Evolutionary conservation across 2,797 vertebrate genomes (phyloP).

Genomic region (Rhadinocentrus ornatus): DNA sequence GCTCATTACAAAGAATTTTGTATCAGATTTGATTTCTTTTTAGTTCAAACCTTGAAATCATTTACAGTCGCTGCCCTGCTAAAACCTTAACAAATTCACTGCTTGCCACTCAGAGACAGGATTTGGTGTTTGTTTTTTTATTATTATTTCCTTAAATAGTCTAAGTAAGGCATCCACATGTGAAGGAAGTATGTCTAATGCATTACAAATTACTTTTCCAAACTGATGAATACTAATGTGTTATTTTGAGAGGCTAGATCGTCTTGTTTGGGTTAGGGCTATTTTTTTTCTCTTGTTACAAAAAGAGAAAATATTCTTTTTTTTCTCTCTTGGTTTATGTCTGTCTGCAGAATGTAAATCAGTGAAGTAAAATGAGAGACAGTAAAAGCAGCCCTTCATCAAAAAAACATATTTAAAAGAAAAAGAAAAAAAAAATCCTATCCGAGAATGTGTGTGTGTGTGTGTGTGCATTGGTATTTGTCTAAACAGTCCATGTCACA

Average conservation of each 20-base stretch:
- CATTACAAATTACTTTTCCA: constrained; percentile 49
- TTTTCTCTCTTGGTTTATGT: constrained; percentile 15
- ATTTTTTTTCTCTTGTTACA: constrained; percentile 38
- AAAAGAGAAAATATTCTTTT: constrained; percentile 51
- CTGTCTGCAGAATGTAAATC: constrained; percentile 50
- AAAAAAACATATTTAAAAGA: constrained; percentile 31
- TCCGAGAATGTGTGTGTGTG: not conserved
- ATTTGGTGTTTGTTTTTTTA: constrained; percentile 37
- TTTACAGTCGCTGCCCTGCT: constrained; percentile 35
- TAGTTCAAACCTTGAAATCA: constrained; percentile 24
- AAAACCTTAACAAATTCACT: constrained; percentile 44
- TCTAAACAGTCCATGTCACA: constrained; percentile 39
- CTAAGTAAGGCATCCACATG: constrained; percentile 42
- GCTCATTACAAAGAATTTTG: constrained; percentile 47
- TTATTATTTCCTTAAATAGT: constrained; percentile 49
- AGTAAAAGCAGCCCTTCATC: constrained; percentile 25
- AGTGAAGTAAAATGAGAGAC: constrained; percentile 18
- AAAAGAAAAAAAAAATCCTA: not conserved
- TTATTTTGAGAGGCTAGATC: constrained; percentile 48
- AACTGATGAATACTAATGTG: constrained; percentile 55
- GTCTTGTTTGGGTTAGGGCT: constrained; percentile 49
- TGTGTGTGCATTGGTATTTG: constrained; percentile 12
- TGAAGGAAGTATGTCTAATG: constrained; percentile 46
- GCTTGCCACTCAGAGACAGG: constrained; percentile 33
- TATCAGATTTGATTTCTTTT: constrained; percentile 23